phyloP scores from a whole-genome alignment of 2,888 invertebrate genomes.

The Saturnia pavonia region DNA sequence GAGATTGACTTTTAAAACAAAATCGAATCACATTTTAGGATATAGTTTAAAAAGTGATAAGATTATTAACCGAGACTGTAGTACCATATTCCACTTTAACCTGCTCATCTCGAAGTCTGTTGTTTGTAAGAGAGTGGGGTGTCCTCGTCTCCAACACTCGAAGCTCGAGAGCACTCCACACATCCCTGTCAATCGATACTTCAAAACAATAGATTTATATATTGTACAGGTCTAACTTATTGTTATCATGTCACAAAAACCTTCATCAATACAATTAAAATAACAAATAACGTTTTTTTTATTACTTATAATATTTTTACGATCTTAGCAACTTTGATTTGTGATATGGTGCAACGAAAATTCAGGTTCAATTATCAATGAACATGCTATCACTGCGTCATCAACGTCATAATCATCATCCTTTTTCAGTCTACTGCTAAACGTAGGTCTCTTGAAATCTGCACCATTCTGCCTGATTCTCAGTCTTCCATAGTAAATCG shows the following conservation, averaged over 20 bases:
- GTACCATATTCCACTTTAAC: conserved; percentile 10
- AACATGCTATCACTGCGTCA: too few relatives aligned
- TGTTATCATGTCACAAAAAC: neutral
- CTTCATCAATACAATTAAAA: too few relatives aligned
- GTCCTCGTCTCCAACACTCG: conserved; percentile 6
- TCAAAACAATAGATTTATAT: conserved; percentile 7
- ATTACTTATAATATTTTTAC: too few relatives aligned
- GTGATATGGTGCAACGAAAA: too few relatives aligned
- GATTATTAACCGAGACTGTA: neutral
- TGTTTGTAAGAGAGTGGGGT: conserved; percentile 10
- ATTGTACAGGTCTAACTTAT: neutral
- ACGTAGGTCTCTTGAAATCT: too few relatives aligned
- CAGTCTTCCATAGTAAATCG: too few relatives aligned
- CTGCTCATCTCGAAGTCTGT: conserved; percentile 7
- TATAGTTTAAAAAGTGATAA: neutral
- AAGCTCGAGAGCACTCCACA: conserved; percentile 2
- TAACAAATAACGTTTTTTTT: too few relatives aligned
- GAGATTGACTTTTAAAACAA: neutral
- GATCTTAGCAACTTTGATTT: too few relatives aligned
- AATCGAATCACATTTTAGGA: neutral
- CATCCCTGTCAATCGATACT: conserved; percentile 11
- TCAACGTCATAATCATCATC: too few relatives aligned
- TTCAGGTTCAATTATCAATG: too few relatives aligned
- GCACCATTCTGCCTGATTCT: too few relatives aligned
- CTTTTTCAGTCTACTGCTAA: too few relatives aligned